Evolutionary conservation across 2,113 vertebrate species (phyloP).

Genomic region (Myrmophylax atrothorax): DNA sequence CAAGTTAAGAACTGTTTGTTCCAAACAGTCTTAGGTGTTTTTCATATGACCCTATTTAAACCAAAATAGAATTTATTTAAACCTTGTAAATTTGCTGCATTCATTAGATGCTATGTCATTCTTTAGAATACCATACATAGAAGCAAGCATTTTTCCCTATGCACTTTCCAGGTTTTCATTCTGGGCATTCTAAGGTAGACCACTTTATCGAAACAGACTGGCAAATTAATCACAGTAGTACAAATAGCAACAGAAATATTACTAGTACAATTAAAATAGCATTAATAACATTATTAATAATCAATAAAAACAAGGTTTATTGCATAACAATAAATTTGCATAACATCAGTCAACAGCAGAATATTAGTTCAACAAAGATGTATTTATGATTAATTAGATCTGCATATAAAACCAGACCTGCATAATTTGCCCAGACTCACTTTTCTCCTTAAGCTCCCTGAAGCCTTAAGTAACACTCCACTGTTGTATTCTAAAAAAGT

Average conservation of each 20-base stretch:
- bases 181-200: neutral
- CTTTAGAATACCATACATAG: neutral
- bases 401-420: neutral
- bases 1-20: neutral
- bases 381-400: neutral
- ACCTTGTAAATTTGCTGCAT: neutral
- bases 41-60: neutral
- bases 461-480: neutral
- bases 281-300: neutral
- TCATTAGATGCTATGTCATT: neutral
- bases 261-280: neutral
- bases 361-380: neutral
- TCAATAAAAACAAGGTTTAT: neutral
- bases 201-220: neutral
- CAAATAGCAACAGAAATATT: neutral
- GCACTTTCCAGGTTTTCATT: neutral
- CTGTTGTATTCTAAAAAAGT: neutral
- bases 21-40: neutral
- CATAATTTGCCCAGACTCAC: neutral
- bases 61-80: neutral
- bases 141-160: neutral
- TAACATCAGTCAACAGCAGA: neutral
- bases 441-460: neutral
- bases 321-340: neutral
- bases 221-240: neutral